phyloP scores from a whole-genome alignment of 2,797 vertebrate genomes.

The Pygocentrus nattereri region DNA sequence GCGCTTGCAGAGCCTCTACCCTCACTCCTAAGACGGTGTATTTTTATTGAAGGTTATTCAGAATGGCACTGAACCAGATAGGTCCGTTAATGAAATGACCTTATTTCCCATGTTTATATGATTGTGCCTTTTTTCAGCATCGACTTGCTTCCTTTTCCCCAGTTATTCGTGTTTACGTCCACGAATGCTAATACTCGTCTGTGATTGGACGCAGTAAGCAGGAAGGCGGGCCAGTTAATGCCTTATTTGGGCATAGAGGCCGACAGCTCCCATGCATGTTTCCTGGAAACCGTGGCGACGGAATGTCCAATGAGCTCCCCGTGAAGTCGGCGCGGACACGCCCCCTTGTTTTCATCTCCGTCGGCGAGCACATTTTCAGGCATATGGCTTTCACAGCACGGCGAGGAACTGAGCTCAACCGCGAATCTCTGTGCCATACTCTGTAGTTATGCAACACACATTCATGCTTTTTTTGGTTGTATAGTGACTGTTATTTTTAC shows the following conservation, averaged over 20 bases:
- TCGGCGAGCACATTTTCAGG: conserved; percentile 39
- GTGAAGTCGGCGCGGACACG: conserved; percentile 68
- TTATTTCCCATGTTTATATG: not conserved
- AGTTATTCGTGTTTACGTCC: conserved; percentile 80
- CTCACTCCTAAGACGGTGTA: not conserved
- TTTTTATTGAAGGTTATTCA: not conserved
- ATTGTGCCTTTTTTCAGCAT: conserved; percentile 23
- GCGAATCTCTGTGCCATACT: not conserved
- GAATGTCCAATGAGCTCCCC: conserved; percentile 73
- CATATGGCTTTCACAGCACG: conserved; percentile 16
- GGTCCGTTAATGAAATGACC: not conserved
- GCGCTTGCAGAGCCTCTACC: too few relatives aligned
- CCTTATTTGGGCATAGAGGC: conserved; percentile 81
- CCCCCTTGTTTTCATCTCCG: conserved; percentile 71
- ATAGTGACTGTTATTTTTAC: not conserved
- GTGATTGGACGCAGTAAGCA: conserved; percentile 74
- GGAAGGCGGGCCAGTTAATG: conserved; percentile 72
- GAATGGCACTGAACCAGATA: not conserved
- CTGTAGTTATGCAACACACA: not conserved
- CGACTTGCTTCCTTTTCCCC: conserved; percentile 63
- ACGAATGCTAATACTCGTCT: conserved; percentile 68
- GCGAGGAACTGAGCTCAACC: not conserved
- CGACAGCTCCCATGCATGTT: conserved; percentile 71
- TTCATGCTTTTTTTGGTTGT: not conserved
- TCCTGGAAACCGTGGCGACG: conserved; percentile 69